Percentiles rank a stretch among this genome's conserved stretches.
Conservation (phyloP, 2,888 invertebrate genomes). For the Tetanocera ferruginea region DNA sequence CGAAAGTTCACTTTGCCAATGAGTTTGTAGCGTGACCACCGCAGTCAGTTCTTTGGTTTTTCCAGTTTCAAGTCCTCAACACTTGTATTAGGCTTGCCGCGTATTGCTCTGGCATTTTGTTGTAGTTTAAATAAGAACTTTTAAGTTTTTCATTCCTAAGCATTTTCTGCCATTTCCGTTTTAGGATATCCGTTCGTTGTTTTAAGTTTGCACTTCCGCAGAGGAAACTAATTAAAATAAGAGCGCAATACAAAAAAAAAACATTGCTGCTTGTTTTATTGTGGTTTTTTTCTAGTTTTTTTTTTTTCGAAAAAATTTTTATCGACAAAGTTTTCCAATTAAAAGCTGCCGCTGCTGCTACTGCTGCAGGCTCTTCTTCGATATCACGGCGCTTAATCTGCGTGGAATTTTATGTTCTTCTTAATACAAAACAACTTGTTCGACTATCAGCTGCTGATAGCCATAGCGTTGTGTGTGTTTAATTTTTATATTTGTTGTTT, state of each 20-base stretch:
- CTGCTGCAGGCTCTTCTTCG: neutral
- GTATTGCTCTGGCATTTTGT: neutral
- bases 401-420: no score
- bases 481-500: no score
- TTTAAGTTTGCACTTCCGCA: constrained; percentile 2
- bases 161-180: neutral
- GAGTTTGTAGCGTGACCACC: no score
- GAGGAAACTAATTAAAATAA: neutral
- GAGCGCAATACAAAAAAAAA: neutral
- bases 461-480: no score
- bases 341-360: neutral
- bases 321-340: constrained; percentile 18
- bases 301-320: neutral
- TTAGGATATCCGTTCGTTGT: constrained; percentile 8
- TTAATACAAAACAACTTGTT: no score
- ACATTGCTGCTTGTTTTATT: neutral
- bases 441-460: no score
- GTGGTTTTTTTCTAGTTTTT: neutral
- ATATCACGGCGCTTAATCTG: neutral
- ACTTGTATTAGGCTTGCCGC: neutral
- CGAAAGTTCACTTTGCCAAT: no score
- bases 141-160: neutral
- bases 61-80: neutral
- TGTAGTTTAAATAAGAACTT: neutral
- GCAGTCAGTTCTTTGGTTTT: no score